phyloP scores from a whole-genome alignment of 2,888 invertebrate genomes.

The Drosophila picticornis region DNA sequence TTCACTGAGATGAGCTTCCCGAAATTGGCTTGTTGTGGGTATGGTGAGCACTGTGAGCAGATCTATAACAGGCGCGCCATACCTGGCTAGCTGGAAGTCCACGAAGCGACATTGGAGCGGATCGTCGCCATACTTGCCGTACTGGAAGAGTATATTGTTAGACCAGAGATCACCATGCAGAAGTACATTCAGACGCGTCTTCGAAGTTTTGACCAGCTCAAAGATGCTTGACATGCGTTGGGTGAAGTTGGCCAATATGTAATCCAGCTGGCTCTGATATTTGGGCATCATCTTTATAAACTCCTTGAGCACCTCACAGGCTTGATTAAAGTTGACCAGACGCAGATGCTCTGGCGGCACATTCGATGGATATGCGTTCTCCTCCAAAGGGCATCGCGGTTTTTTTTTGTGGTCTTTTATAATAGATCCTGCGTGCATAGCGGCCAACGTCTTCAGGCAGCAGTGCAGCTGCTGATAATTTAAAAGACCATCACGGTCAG shows the following conservation, averaged over 20 bases:
- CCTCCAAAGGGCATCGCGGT: slow-evolving; percentile 72
- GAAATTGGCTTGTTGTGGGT: slow-evolving; percentile 85
- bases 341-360: slow-evolving; percentile 74
- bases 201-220: slow-evolving; percentile 81
- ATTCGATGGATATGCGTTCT: slow-evolving; percentile 83
- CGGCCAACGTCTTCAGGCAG: slow-evolving; percentile 84
- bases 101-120: slow-evolving; percentile 88
- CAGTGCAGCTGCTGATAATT: slow-evolving; percentile 84
- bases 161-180: slow-evolving; percentile 86
- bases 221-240: slow-evolving; percentile 76
- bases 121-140: slow-evolving; percentile 78
- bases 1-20: slow-evolving; percentile 84
- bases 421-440: slow-evolving; percentile 85
- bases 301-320: slow-evolving; percentile 79
- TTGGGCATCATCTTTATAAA: slow-evolving; percentile 80
- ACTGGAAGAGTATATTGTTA: slow-evolving; percentile 85
- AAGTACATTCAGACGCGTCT: slow-evolving; percentile 84
- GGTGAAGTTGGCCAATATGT: slow-evolving; percentile 73
- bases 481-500: slow-evolving; percentile 77
- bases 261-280: slow-evolving; percentile 71
- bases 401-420: slow-evolving; percentile 82
- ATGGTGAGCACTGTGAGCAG: slow-evolving; percentile 86
- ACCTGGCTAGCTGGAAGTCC: slow-evolving; percentile 89
- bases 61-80: slow-evolving; percentile 89
- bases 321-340: slow-evolving; percentile 71